Base-by-base conservation (phyloP, 2,797 vertebrate genomes). In the Clamator glandarius region DNA sequence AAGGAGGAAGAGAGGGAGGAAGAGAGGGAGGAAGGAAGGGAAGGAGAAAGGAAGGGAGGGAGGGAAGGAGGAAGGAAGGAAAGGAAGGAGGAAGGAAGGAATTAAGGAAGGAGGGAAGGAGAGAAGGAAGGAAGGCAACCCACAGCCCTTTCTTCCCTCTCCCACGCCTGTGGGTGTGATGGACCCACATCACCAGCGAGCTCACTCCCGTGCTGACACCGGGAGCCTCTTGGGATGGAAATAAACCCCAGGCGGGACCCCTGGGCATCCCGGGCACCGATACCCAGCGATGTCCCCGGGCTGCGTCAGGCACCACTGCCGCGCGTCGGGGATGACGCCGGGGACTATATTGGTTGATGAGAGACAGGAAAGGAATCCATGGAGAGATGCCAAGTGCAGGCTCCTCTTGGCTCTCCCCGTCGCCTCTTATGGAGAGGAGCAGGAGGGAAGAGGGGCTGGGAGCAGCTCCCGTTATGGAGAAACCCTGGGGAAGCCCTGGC, bases 361-460 rank as follows among this genome's bases (percentile, higher is more conserved):
- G 93, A 3, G 88, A 74, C 75, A 26, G 92, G 86, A 96, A 96
- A 95, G 95, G 97, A 97, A 97, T 96, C 95, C 10, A 0, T 0
- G 23, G 59, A 74, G 86, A 35, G 75, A 23, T 57, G 96, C 96
- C 96, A 96, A 82, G 81, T n/a, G 0, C 93, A 9, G 86, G 90
- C 87, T 74, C n/a, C 68, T 83, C 88, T 90, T 48, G 26, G 79
- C 81, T 55, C 86, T 92, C 54, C 73, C 87, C 7, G 11, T 21
- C 72, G 77, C 97, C 97, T 97, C 94, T 97, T 97, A 96, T 94
- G 96, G 96, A 95, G 94, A 69, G 91, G 92, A 96, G 85, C 85
- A 19, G 84, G 69, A 93, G 93, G 92, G 93, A 78, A 88, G 76
- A 89, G 44, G 28, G 59, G 20, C 58, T 13, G 15, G 91, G 77